A percentile compares a stretch with the other conserved stretches of the same genome.
Conservation (phyloP, 2,797 vertebrate species). For the Sebastes cheni region DNA sequence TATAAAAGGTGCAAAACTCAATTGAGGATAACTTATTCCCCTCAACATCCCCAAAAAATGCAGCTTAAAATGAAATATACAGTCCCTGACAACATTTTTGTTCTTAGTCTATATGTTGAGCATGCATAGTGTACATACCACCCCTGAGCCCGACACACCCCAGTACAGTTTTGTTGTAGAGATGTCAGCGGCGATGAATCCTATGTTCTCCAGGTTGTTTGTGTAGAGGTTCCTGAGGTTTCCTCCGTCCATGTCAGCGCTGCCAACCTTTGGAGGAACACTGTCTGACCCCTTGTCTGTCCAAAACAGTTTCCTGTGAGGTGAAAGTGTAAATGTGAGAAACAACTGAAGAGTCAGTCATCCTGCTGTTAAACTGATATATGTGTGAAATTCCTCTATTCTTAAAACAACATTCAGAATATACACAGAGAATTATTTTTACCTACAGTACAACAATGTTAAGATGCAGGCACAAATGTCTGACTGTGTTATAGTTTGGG, state of each 20-base stretch:
- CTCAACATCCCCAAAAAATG: not conserved
- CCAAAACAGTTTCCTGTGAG: conserved; percentile 79
- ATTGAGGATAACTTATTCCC: not conserved
- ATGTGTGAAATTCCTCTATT: not conserved
- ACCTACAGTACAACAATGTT: not conserved
- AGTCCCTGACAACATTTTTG: not conserved
- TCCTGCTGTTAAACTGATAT: not conserved
- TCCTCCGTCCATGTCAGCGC: conserved; percentile 81
- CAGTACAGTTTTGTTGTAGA: conserved; percentile 77
- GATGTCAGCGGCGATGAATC: conserved; percentile 76
- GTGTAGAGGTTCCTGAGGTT: conserved; percentile 76
- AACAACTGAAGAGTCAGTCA: not conserved
- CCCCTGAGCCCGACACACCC: conserved; percentile 71
- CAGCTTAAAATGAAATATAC: not conserved
- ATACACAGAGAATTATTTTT: not conserved
- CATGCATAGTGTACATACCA: conserved; percentile 59
- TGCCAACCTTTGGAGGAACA: conserved; percentile 79
- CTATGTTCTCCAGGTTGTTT: conserved; percentile 68
- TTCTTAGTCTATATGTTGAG: not conserved
- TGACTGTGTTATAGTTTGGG: not conserved
- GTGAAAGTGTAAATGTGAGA: not conserved
- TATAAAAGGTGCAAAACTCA: not conserved
- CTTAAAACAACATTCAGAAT: not conserved
- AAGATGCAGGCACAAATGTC: not conserved
- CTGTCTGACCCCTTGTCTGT: conserved; percentile 77